Base-by-base conservation (phyloP, 2,888 invertebrate species). In the Eupithecia dodoneata region DNA sequence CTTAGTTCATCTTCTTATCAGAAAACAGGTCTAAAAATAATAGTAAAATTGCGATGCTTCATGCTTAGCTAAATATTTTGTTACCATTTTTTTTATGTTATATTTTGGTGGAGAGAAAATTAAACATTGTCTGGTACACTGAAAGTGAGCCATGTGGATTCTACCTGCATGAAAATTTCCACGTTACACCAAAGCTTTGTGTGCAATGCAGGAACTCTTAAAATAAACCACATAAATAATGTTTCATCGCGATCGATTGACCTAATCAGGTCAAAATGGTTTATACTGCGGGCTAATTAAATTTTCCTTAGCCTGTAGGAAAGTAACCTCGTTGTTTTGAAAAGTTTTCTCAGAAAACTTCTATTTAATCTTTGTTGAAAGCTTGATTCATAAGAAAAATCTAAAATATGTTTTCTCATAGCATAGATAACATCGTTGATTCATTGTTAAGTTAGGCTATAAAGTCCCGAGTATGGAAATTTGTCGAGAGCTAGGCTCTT, bases 251-350 rank as follows among this genome's bases (percentile, higher is more conserved):
- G 82, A 88, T 86, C 87, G 88, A 92, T 92, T 89, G 93, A 90
- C 91, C 91, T 86, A 88, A 91, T 93, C 91, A 89, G 88, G 90
- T 88, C 89, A 81, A 84, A 79, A 81, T 81, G 79, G 89, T 90
- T 92, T 91, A 90, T 87, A 84, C 84, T 88, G 86, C 81, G 87
- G 85, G 83, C 85, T 90, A 91, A 91, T 92, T 91, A 91, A 91
- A 86, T 87, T 71, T 75, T 75, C 67, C 7, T 59, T 30, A 59
- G 59, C 4, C 4, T 63, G 12, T 12, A 63, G 12, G 18, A 30
- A 63, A 30, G 30, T 30, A 59, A 18, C 4, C 18, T 30, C 18
- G 63, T 30, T 63, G 63, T 9, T 59, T 9, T 3, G 0, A 30
- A 63, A 59, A 30, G 10, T 30, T 63, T 63, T 63, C 10, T 59